Evolutionary conservation across 2,113 vertebrate genomes (phyloP).

Genomic region (Strigops habroptila): DNA sequence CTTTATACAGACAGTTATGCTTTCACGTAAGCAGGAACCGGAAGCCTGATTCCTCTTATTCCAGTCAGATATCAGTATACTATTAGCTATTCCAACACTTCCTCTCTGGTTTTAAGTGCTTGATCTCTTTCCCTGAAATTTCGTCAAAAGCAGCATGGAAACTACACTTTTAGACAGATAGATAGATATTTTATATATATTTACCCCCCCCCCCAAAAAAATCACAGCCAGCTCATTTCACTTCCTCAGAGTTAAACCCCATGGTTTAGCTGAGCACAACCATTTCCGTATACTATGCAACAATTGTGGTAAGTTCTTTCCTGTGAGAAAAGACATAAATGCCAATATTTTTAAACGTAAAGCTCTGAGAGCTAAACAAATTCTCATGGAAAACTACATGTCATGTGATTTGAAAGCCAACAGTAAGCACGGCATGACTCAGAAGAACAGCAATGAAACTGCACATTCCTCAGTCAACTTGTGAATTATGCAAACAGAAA

Average conservation of each 20-base stretch:
- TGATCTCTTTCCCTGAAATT: not conserved
- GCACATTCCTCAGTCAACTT: not conserved
- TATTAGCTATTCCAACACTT: not conserved
- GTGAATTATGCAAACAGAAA: conserved; percentile 11
- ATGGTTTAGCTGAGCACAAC: not conserved
- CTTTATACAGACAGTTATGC: not conserved
- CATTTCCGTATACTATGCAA: not conserved
- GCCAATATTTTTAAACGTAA: not conserved
- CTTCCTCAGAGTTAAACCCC: not conserved
- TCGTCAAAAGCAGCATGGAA: not conserved
- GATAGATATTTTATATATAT: not conserved
- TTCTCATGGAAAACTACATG: not conserved
- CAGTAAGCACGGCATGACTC: not conserved
- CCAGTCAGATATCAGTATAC: not conserved
- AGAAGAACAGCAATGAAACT: not conserved
- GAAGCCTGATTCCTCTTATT: not conserved
- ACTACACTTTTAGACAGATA: not conserved
- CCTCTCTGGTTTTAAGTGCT: not conserved
- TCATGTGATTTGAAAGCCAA: not conserved
- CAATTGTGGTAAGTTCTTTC: rapidly evolving
- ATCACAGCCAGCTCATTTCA: not conserved
- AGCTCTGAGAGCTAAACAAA: not conserved
- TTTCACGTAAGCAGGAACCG: not conserved
- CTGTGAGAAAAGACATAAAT: not conserved
- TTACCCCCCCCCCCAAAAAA: too few species aligned